Conservation (phyloP, 2,113 vertebrate species). For the Nycticryphes semicollaris region DNA sequence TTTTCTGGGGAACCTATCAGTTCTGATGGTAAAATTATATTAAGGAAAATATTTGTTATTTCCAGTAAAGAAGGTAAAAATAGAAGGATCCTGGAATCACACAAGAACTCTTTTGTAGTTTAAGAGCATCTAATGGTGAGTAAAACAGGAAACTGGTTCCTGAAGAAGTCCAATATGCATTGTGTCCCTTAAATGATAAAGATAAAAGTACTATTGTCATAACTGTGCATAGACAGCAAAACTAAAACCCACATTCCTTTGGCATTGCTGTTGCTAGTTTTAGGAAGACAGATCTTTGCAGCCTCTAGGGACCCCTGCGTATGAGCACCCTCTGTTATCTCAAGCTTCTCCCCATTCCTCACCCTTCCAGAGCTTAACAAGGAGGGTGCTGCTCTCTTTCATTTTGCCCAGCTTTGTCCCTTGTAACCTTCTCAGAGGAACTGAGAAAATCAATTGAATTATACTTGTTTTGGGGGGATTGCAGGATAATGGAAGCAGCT, state of each 20-base stretch:
- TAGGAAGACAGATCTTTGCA: neutral
- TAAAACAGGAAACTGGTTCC: neutral
- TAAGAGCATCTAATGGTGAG: neutral
- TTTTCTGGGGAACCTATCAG: neutral
- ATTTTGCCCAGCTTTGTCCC: neutral
- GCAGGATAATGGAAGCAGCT: constrained; percentile 38
- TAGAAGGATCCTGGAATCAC: neutral
- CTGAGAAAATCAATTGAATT: constrained; percentile 29
- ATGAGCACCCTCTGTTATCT: neutral
- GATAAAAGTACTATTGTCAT: neutral
- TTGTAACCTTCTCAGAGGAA: neutral
- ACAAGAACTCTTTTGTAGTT: neutral
- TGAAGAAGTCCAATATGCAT: neutral
- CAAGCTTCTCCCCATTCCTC: neutral
- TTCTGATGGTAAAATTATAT: neutral
- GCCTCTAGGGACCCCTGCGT: neutral
- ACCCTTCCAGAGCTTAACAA: neutral
- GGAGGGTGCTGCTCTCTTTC: neutral
- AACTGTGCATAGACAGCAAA: neutral
- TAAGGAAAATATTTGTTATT: neutral
- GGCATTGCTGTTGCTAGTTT: neutral
- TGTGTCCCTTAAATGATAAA: neutral
- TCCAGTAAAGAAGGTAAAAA: neutral
- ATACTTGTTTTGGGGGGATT: constrained; percentile 22
- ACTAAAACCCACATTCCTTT: neutral